Percentiles rank a stretch among this genome's conserved stretches.
These are phyloP conservation scores for Catonia carolina DNA, from an alignment of 2,888 invertebrate genomes.

Conservation along the genomic window DNA sequence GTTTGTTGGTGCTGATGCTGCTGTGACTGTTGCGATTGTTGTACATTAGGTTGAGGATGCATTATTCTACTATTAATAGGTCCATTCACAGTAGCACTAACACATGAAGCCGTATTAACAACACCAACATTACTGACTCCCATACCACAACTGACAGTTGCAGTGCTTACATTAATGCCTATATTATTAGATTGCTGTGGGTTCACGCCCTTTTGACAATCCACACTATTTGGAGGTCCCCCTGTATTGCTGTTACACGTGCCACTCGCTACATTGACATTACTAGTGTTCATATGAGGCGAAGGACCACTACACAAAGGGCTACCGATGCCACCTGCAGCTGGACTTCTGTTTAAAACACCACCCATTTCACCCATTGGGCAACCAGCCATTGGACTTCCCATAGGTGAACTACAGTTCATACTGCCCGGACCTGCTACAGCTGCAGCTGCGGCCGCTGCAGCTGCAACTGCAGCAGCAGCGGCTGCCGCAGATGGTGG, in stretches of 20 bases:
- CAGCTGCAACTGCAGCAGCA: neutral
- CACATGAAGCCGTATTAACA: conserved; percentile 32
- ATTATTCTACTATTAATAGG: conserved; percentile 44
- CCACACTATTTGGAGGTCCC: neutral
- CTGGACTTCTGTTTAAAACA: conserved; percentile 28
- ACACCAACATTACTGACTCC: neutral
- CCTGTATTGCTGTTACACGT: neutral
- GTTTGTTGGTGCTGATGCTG: neutral
- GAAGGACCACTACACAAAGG: conserved; percentile 28
- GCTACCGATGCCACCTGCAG: conserved; percentile 47
- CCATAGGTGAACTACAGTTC: conserved; percentile 57
- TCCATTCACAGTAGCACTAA: conserved; percentile 37
- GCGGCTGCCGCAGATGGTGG: neutral
- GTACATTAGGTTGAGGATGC: neutral
- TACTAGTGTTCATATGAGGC: conserved; percentile 40
- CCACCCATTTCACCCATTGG: conserved; percentile 30
- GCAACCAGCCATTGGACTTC: conserved; percentile 56
- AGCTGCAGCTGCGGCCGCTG: neutral
- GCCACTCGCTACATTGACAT: neutral
- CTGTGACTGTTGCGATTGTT: neutral
- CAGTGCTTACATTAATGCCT: neutral
- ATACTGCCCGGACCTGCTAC: conserved; percentile 44
- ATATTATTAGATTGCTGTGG: too few relatives aligned
- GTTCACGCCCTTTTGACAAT: too few relatives aligned
- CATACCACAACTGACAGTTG: conserved; percentile 10